Conservation (phyloP, 2,888 invertebrate species). For the Troides aeacus region DNA sequence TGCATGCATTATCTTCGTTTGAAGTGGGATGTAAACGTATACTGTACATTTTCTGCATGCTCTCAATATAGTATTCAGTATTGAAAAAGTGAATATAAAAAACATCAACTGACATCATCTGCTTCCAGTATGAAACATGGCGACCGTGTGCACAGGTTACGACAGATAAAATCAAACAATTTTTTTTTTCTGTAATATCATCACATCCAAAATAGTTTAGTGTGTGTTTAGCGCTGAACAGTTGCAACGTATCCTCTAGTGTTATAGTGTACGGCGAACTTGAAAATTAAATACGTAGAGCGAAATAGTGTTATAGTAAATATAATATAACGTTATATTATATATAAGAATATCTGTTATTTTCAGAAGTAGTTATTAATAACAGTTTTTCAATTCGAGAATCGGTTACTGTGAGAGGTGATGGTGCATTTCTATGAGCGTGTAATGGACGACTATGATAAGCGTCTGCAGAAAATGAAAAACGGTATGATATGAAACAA, state of each 20-base stretch:
- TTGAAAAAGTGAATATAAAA: neutral
- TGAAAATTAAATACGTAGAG: neutral
- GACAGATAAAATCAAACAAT: slow-evolving; percentile 9
- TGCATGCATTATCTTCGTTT: too few relatives aligned
- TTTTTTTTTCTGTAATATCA: slow-evolving; percentile 17
- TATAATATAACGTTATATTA: too few relatives aligned
- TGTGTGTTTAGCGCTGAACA: slow-evolving; percentile 5
- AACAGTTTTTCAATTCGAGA: neutral
- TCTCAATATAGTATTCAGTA: neutral
- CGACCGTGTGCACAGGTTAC: slow-evolving; percentile 6
- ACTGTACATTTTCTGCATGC: neutral
- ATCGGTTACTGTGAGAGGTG: neutral
- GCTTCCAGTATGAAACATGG: neutral
- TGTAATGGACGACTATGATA: slow-evolving; percentile 18
- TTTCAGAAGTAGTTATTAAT: neutral
- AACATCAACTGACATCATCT: neutral
- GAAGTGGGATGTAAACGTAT: neutral
- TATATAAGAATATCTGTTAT: too few relatives aligned
- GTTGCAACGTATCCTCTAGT: slow-evolving; percentile 5
- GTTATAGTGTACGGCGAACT: neutral
- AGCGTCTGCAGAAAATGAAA: slow-evolving; percentile 18
- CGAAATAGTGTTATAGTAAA: too few relatives aligned
- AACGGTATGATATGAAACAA: neutral
- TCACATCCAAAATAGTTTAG: slow-evolving; percentile 24
- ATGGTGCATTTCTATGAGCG: slow-evolving; percentile 17